Evolutionary conservation across 2,888 invertebrate genomes (phyloP), one percentile per base, ranked within the genome.

Genomic region (Heliconius charithonia): DNA sequence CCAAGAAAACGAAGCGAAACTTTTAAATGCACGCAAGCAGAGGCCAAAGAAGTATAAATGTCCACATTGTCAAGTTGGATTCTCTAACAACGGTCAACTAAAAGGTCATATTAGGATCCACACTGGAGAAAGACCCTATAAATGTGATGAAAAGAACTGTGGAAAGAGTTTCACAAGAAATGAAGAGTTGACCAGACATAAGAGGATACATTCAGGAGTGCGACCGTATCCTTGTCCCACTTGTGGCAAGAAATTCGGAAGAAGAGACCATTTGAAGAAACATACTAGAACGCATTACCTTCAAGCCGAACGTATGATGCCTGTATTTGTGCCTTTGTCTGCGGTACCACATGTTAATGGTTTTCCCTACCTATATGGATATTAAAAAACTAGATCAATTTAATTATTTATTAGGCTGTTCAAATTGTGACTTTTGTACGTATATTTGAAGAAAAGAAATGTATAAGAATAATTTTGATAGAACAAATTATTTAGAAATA

Each of bases 191-290:
- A 98, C 98, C 0, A 95, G 98, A n/a, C 98, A 98, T 89, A 97
- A 98, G 87, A 95, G 98, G 83, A 98, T 98, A 71, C 98, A 98
- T 89, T 97, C 98, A 0, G 98, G 98, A 0, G 93, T 98, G 0
- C 95, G 98, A 71, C 98, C 99, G 0, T 99, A 97, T 89, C 96
- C 97, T 0, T 99, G 99, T 88, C 94, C 96, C 0, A 96, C 97
- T 27, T 99, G 99, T 87, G 98, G 98, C 6, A 99, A 99, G 93
- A 96, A 97, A 81, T 99, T 99, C 88, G 99, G 99, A 0, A 96
- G 99, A 67, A 97, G 98, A 85, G 99, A 99, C 89, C 99, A 99
- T 89, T 95, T 99, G 79, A 98, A 98, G 92, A 99, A 99, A 87
- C 99, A 99, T 88, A 97, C 97, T 79, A 96, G 98, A 86, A 99